These are phyloP conservation scores for Eumerus sabulonum DNA, from an alignment of 2,888 invertebrate species.

Conservation along the genomic window DNA sequence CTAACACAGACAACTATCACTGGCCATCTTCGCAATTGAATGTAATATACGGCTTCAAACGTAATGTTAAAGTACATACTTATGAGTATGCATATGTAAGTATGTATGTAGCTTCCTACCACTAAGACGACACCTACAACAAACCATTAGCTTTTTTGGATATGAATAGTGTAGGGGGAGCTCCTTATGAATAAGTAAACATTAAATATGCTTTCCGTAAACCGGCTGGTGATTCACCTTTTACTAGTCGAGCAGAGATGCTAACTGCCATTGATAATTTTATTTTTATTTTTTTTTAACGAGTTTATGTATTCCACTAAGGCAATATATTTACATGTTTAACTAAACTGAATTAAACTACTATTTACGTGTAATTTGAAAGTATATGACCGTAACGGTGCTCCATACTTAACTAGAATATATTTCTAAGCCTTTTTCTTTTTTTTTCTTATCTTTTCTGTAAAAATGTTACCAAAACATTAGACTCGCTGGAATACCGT, in stretches of 20 bases:
- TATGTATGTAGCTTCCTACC: too few species aligned
- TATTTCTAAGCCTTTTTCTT: too few species aligned
- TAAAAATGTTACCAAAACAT: too few species aligned
- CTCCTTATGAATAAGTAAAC: not conserved
- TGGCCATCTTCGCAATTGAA: slow-evolving; percentile 10
- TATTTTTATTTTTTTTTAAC: not conserved
- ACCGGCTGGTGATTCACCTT: slow-evolving; percentile 1
- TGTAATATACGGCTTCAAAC: not conserved
- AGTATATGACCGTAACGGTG: too few species aligned
- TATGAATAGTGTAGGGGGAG: not conserved
- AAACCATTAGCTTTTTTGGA: slow-evolving; percentile 40
- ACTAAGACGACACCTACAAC: slow-evolving; percentile 10
- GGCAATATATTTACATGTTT: too few species aligned
- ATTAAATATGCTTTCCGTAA: not conserved
- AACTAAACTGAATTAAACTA: too few species aligned
- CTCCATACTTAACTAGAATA: too few species aligned
- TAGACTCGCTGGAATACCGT: too few species aligned
- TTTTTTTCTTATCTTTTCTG: too few species aligned
- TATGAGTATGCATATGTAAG: not conserved
- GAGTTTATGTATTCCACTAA: too few species aligned
- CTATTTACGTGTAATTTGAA: too few species aligned
- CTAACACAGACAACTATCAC: slow-evolving; percentile 10
- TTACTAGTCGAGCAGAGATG: not conserved
- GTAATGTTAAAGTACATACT: not conserved
- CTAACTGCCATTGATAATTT: not conserved